Percentiles rank a stretch among this genome's conserved stretches.
These are phyloP conservation scores for Drosophila cracens DNA, from an alignment of 2,888 invertebrate species.

Conservation along the genomic window DNA sequence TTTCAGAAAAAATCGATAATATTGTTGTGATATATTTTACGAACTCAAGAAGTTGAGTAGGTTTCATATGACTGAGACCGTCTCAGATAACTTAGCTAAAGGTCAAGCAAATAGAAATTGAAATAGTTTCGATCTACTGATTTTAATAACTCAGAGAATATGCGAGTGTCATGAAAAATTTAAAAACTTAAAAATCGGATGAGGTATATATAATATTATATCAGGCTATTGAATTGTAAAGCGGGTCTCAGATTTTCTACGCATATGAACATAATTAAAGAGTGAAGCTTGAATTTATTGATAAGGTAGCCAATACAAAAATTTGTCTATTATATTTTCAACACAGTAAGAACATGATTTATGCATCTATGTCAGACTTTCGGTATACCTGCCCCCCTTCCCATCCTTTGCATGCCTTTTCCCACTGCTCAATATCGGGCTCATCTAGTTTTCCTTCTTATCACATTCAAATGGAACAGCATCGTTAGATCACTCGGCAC, in stretches of 20 bases:
- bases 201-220: neutral
- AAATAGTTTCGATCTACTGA: neutral
- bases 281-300: neutral
- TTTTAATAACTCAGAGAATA: too few relatives aligned
- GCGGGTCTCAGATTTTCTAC: accelerated
- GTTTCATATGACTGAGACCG: neutral
- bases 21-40: neutral
- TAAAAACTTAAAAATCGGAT: neutral
- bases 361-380: neutral
- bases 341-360: neutral
- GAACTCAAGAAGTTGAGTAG: neutral
- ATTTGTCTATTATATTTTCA: neutral
- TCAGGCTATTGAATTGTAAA: neutral
- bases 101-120: neutral
- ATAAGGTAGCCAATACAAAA: neutral
- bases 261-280: neutral
- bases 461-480: conserved; percentile 24
- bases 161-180: too few relatives aligned
- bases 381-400: neutral
- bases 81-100: neutral
- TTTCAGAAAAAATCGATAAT: neutral
- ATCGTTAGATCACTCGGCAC: conserved; percentile 36
- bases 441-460: conserved; percentile 43
- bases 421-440: conserved; percentile 4
- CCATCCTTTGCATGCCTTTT: too few relatives aligned